Conservation (phyloP, 2,113 vertebrate species). For the Rhadina sibilatrix region DNA sequence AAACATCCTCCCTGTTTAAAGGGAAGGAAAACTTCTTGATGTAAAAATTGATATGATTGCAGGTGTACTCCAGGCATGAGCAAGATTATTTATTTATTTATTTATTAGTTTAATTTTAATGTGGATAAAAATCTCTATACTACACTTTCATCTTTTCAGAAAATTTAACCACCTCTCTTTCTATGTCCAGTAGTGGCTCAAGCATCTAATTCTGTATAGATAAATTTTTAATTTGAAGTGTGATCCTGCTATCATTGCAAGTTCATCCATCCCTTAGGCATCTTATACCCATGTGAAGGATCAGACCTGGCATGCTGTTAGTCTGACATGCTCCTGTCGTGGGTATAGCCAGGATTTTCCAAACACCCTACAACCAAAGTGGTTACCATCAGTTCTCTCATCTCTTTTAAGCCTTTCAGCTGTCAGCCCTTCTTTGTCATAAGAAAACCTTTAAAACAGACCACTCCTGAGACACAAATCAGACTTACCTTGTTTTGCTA, state of each 20-base stretch:
- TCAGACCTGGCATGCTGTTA: too few relatives aligned
- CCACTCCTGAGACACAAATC: not conserved
- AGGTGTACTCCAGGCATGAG: not conserved
- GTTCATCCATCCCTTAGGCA: not conserved
- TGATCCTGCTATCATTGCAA: not conserved
- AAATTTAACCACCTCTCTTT: not conserved
- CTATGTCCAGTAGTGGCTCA: not conserved
- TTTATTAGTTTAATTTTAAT: not conserved
- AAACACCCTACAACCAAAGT: not conserved
- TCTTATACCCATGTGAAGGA: not conserved
- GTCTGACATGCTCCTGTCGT: fast-evolving
- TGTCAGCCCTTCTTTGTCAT: not conserved
- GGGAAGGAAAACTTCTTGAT: not conserved
- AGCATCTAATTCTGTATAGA: not conserved
- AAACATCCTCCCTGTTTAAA: not conserved
- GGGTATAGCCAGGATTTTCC: not conserved
- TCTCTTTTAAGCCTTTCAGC: not conserved
- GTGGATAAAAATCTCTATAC: not conserved
- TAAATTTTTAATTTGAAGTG: not conserved
- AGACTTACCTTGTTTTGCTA: not conserved
- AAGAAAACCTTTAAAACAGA: not conserved
- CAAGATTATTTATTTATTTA: not conserved
- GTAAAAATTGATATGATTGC: not conserved
- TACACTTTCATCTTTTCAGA: not conserved
- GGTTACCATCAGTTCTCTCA: not conserved